Conservation (phyloP, 2,797 vertebrate species). For the Rhinella marina region DNA sequence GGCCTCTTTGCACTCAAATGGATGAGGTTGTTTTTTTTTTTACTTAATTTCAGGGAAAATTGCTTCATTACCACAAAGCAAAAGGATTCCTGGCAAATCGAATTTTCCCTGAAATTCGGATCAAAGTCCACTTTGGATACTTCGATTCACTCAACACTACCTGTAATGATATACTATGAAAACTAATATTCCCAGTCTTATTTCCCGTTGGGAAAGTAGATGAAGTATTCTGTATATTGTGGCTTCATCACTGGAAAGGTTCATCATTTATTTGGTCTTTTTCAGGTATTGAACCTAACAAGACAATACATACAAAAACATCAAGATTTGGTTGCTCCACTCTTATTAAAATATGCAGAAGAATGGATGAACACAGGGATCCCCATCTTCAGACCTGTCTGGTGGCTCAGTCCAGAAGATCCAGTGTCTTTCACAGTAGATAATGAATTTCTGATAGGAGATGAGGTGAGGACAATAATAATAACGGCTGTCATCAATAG, state of each 20-base stretch:
- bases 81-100: too few species aligned
- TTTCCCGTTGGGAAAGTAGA: not conserved
- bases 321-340: slow-evolving; percentile 80
- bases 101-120: too few species aligned
- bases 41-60: too few species aligned
- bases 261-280: not conserved
- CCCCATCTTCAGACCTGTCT: slow-evolving; percentile 86
- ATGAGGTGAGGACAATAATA: slow-evolving; percentile 77
- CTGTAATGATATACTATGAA: too few species aligned
- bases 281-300: slow-evolving; percentile 85
- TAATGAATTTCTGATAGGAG: slow-evolving; percentile 90
- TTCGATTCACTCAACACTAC: too few species aligned
- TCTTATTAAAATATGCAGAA: slow-evolving; percentile 80
- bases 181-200: too few species aligned
- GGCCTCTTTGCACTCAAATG: too few species aligned
- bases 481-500: not conserved
- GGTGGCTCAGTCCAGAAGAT: slow-evolving; percentile 88
- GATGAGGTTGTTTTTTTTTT: too few species aligned
- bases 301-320: slow-evolving; percentile 80
- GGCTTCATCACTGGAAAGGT: not conserved
- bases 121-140: too few species aligned
- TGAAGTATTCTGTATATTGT: not conserved
- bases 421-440: slow-evolving; percentile 81
- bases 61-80: too few species aligned
- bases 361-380: slow-evolving; percentile 79